A percentile compares a stretch with the other conserved stretches of the same genome.
phyloP scores from a whole-genome alignment of 2,113 vertebrate species.

The Pachycephala philippinensis region DNA sequence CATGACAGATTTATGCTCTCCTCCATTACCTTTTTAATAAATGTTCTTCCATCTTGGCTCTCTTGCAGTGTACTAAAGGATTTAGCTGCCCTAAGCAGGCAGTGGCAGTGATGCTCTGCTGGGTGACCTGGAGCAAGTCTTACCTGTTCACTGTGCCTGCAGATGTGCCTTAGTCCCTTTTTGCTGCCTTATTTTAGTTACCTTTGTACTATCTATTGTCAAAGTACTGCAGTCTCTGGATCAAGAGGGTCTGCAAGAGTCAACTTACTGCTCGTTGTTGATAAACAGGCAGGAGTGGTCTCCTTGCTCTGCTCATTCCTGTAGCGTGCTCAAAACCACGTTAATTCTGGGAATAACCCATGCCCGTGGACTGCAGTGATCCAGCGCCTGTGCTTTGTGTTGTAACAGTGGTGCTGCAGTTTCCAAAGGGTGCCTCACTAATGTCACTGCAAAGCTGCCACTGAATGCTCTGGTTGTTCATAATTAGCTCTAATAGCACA shows the following conservation, averaged over 20 bases:
- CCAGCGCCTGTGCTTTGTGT: background rate
- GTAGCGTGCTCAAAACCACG: background rate
- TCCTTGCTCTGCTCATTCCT: background rate
- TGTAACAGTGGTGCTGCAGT: background rate
- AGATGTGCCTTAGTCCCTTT: background rate
- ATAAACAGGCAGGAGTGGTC: background rate
- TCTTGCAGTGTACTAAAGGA: background rate
- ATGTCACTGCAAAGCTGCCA: background rate
- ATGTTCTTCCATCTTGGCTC: background rate
- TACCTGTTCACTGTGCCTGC: background rate
- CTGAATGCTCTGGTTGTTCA: background rate
- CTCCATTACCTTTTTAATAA: constrained; percentile 30
- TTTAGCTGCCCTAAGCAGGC: constrained; percentile 8
- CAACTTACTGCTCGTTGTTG: background rate
- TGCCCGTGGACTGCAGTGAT: background rate
- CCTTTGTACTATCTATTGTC: background rate
- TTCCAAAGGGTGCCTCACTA: background rate
- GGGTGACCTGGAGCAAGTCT: background rate
- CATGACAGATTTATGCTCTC: background rate
- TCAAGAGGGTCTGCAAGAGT: background rate
- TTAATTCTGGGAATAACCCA: background rate
- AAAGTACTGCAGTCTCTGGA: background rate
- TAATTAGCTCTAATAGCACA: constrained; percentile 59
- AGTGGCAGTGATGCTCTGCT: background rate
- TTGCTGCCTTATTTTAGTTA: background rate